A percentile compares a stretch with the other conserved stretches of the same genome.
Evolutionary conservation across 2,113 vertebrate species (phyloP).

Genomic region (Anolis carolinensis): DNA sequence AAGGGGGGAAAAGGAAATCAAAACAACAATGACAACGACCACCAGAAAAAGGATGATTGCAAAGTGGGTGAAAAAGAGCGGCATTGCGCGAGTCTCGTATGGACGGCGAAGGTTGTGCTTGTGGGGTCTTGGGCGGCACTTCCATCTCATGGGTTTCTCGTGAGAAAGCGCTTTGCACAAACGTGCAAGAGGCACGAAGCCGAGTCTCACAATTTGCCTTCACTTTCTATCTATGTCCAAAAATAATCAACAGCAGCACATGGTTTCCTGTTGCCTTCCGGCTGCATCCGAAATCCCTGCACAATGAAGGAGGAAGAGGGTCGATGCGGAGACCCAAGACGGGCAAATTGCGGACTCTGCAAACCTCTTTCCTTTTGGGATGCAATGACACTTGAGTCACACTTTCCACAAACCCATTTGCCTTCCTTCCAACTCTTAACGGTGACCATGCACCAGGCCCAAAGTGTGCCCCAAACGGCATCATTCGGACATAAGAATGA

Average conservation of each 20-base stretch:
- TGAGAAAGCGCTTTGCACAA: constrained; percentile 25
- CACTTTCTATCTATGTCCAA: too few species aligned
- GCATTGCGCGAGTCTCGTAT: constrained; percentile 76
- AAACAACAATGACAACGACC: not conserved
- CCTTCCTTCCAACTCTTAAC: not conserved
- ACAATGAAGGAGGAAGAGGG: not conserved
- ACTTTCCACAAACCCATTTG: not conserved
- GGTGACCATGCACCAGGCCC: too few species aligned
- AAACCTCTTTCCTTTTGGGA: not conserved
- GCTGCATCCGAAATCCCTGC: not conserved
- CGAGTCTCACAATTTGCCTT: too few species aligned
- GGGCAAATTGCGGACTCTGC: not conserved
- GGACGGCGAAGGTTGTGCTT: constrained; percentile 74
- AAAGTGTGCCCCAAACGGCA: too few species aligned
- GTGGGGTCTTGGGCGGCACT: constrained; percentile 34
- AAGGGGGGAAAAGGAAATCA: constrained; percentile 46
- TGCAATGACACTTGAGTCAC: not conserved
- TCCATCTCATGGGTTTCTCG: constrained; percentile 9
- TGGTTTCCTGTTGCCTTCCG: accelerated
- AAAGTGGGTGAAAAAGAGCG: constrained; percentile 80
- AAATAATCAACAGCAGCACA: too few species aligned
- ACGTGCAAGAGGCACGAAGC: not conserved
- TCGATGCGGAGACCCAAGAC: not conserved
- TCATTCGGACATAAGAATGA: too few species aligned
- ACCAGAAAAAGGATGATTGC: constrained; percentile 35